Evolutionary conservation across 64 coral and sea anemone species (phyloP), one percentile per base, ranked within the genome.

Genomic region (Montipora sp.): DNA sequence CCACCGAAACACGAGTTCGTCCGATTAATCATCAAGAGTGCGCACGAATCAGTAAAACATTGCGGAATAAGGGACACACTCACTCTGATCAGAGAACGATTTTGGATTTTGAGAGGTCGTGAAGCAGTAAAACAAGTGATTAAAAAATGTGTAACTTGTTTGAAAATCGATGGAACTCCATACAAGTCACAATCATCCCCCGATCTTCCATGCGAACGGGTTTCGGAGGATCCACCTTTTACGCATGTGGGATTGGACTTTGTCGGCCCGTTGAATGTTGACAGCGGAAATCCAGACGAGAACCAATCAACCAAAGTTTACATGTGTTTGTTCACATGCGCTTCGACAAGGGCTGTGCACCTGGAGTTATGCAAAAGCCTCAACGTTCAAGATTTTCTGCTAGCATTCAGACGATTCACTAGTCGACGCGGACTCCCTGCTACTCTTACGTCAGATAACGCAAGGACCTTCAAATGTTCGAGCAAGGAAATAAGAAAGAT

Each of bases 141-240:
- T 5, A 47, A 57, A 19, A 92, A 46, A 12, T 92, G 90, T 36
- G 80, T 83, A 1, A 58, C 65, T 55, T 92, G 90, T 83, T 68
- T 18, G 10, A 83, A 60, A 60, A 11, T 20, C 8, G 66, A 87
- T 48, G 83, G 83, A 11, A 18, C 7, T 0, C 66, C 47, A 1
- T 87, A 87, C 83, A 21, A 63, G 18, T 23, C 79, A 15, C 21
- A 73, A 24, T 14, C 16, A 1, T 8, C 10, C 24, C 14, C 65
- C 5, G 69, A 92, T n/a, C 72, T 92, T 18, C 81, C 73, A 7
- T 46, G 24, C 3, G 80, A 92, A 63, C 73, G 81, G 77, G 90
- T 92, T 1, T 85, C 81, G 0, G 90, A 92, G 16, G 90, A 92
- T 77, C 81, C 90, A 1, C 90, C 90, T 11, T 92, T 92, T 16